phyloP scores from a whole-genome alignment of 2,888 invertebrate genomes.

The Lasioglossum morio region DNA sequence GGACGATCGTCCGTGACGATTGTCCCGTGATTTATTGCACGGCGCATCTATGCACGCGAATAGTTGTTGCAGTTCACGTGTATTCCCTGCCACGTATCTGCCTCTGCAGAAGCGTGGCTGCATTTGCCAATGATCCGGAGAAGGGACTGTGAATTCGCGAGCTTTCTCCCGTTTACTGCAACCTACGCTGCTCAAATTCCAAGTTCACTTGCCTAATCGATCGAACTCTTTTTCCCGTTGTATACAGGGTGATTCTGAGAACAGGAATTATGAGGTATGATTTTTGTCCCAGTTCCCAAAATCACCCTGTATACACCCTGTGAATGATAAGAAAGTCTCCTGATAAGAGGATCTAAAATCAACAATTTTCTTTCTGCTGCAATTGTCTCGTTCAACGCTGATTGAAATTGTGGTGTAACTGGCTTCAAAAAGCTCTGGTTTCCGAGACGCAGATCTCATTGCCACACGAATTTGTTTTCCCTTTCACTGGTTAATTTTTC shows the following conservation, averaged over 20 bases:
- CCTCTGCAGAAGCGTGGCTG: conserved; percentile 39
- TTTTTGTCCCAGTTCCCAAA: no score
- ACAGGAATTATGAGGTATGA: no score
- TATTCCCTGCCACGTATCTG: conserved; percentile 44
- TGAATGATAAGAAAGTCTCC: background rate
- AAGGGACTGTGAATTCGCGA: conserved; percentile 24
- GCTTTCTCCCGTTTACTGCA: conserved; percentile 25
- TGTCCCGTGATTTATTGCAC: conserved; percentile 69
- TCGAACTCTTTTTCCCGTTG: background rate
- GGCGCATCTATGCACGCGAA: conserved; percentile 47
- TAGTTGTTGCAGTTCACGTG: conserved; percentile 37
- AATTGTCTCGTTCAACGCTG: background rate
- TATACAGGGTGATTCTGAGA: no score
- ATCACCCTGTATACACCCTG: no score
- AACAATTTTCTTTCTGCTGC: background rate
- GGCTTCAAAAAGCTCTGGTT: background rate
- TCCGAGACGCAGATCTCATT: background rate
- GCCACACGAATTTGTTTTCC: conserved; percentile 27
- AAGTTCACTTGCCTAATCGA: background rate
- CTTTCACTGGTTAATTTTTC: conserved; percentile 48
- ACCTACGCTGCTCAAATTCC: conserved; percentile 21
- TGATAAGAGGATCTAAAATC: background rate
- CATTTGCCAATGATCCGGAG: conserved; percentile 15
- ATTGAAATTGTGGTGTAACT: background rate
- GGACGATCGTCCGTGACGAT: conserved; percentile 68